Evolutionary conservation across 1,140 invertebrate species (phyloP).

Genomic region (Andricus grossulariae): DNA sequence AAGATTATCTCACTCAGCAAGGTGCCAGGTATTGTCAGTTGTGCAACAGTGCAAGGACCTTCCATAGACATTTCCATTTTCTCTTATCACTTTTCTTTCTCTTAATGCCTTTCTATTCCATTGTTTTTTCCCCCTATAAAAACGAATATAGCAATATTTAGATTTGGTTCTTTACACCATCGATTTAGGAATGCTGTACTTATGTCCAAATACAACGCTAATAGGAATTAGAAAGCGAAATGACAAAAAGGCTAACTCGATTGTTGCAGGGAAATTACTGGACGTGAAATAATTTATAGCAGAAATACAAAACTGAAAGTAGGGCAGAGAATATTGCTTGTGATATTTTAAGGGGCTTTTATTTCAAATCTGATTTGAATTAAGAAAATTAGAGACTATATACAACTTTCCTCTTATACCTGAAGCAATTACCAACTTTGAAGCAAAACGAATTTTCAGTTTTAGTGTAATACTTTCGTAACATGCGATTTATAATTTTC

Average conservation of each 20-base stretch:
- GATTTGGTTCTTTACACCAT: conserved; percentile 5
- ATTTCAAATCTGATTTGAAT: background rate
- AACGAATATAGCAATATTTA: background rate
- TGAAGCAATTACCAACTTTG: too few relatives aligned
- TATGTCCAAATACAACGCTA: conserved; percentile 12
- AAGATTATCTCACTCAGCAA: conserved; percentile 16
- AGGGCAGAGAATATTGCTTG: conserved; percentile 9
- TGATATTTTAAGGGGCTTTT: background rate
- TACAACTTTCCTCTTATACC: background rate
- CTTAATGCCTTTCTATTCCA: background rate
- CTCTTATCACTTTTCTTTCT: background rate
- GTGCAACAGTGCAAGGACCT: background rate
- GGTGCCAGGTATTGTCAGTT: background rate
- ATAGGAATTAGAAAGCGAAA: conserved; percentile 21
- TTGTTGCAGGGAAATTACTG: conserved; percentile 20
- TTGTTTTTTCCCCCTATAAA: background rate
- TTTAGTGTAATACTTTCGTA: too few relatives aligned
- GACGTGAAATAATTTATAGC: conserved; percentile 9
- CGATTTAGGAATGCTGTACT: conserved; percentile 4
- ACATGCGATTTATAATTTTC: too few relatives aligned
- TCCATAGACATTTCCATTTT: background rate
- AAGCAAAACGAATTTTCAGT: too few relatives aligned
- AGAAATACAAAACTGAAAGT: conserved; percentile 17
- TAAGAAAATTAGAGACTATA: background rate
- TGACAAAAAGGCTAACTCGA: conserved; percentile 9